Evolutionary conservation across 1,140 invertebrate genomes (phyloP).

Genomic region (Rhopalosiphum maidis): DNA sequence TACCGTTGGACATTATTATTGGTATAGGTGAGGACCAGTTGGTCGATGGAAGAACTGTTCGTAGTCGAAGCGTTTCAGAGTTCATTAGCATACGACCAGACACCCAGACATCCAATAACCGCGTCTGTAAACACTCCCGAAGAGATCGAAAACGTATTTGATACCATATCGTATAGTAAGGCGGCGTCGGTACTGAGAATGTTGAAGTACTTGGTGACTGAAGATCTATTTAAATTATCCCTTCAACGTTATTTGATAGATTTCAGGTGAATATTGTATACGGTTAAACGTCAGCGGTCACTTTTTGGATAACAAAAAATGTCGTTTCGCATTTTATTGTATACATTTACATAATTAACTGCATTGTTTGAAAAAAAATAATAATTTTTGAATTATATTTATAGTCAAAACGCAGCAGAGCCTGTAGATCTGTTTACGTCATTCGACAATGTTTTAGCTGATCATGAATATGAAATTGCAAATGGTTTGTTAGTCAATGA

Average conservation of each 20-base stretch:
- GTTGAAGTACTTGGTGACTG: not conserved
- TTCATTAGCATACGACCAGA: not conserved
- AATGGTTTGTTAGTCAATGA: not conserved
- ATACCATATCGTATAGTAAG: slow-evolving; percentile 5
- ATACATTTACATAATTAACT: not conserved
- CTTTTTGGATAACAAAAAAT: not conserved
- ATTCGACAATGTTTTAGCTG: not conserved
- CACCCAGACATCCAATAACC: slow-evolving; percentile 20
- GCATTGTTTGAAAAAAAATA: not conserved
- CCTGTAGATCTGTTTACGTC: not conserved
- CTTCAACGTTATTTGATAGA: not conserved
- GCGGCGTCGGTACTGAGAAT: slow-evolving; percentile 29
- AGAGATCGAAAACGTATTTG: not conserved
- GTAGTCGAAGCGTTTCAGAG: not conserved
- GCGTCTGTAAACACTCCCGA: not conserved
- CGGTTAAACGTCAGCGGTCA: not conserved
- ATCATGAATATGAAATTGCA: fast-evolving
- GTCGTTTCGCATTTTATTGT: not conserved
- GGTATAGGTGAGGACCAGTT: not conserved
- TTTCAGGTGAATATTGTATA: not conserved
- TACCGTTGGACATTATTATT: not conserved
- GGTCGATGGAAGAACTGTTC: slow-evolving; percentile 19
- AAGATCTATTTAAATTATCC: not conserved
- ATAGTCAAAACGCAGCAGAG: not conserved
- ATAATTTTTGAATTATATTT: not conserved